Evolutionary conservation across 1,140 invertebrate species (phyloP).

Genomic region (Nephila pilipes): DNA sequence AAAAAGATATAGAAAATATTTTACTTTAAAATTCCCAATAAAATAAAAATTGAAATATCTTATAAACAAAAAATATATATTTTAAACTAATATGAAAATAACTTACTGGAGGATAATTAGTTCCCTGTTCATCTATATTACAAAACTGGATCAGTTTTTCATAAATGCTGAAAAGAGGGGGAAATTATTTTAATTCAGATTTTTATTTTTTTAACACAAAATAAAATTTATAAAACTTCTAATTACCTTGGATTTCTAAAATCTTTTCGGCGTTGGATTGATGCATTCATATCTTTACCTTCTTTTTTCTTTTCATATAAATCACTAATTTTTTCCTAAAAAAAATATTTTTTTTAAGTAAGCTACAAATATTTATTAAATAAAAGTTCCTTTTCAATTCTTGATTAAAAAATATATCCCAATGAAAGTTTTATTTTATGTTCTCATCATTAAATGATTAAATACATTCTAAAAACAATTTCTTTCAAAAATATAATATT

Average conservation of each 20-base stretch:
- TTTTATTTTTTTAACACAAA: constrained; percentile 7
- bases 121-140: constrained; percentile 96
- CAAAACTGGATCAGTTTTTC: constrained; percentile 97
- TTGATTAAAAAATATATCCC: too few relatives aligned
- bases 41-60: too few relatives aligned
- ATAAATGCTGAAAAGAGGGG: constrained; percentile 89
- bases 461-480: too few relatives aligned
- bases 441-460: too few relatives aligned
- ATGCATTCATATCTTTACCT: constrained; percentile 90
- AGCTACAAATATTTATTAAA: not conserved
- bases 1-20: too few relatives aligned
- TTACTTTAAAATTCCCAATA: too few relatives aligned
- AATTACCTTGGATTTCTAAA: constrained; percentile 91
- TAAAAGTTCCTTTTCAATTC: too few relatives aligned
- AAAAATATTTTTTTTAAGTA: not conserved
- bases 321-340: constrained; percentile 88
- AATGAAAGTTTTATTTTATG: too few relatives aligned
- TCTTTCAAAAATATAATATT: too few relatives aligned
- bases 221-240: constrained; percentile 18
- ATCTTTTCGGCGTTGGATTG: constrained; percentile 94
- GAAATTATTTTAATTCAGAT: constrained; percentile 1
- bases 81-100: not conserved
- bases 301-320: constrained; percentile 88
- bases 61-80: too few relatives aligned
- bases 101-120: constrained; percentile 90